phyloP scores from a whole-genome alignment of 2,888 invertebrate species.

The Tuberolachnus salignus region DNA sequence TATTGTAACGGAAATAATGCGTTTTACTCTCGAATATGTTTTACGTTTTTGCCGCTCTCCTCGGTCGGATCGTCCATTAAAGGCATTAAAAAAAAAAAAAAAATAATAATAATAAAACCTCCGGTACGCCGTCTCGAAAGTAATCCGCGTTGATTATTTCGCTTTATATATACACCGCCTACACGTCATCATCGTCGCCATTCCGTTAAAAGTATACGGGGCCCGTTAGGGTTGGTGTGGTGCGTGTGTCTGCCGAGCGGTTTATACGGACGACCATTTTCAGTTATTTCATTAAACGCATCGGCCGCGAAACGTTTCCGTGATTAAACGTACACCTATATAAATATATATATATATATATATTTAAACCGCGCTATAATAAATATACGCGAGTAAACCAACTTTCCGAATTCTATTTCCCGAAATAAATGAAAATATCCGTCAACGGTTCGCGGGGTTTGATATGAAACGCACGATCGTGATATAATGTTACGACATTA shows the following conservation, averaged over 20 bases:
- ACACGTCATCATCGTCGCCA: no score
- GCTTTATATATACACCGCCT: background rate
- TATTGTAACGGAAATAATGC: background rate
- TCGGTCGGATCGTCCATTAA: constrained; percentile 21
- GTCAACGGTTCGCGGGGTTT: no score
- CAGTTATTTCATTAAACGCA: background rate
- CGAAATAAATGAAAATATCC: no score
- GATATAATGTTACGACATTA: no score
- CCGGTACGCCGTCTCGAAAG: background rate
- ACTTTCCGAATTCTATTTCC: no score
- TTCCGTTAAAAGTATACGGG: background rate
- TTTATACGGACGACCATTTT: background rate
- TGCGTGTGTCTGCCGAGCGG: no score
- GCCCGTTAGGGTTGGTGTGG: no score
- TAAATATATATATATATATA: no score
- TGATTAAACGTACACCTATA: constrained; percentile 22
- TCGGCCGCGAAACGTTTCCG: constrained; percentile 3
- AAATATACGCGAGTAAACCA: no score
- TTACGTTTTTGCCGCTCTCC: background rate
- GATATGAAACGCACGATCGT: no score
- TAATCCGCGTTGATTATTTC: constrained; percentile 10
- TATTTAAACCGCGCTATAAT: no score
- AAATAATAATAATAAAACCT: background rate
- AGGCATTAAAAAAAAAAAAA: constrained; percentile 10
- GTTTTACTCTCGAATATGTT: background rate